A percentile compares a stretch with the other conserved stretches of the same genome.
Evolutionary conservation across 2,797 vertebrate genomes (phyloP).

Genomic region (Falco columbarius): DNA sequence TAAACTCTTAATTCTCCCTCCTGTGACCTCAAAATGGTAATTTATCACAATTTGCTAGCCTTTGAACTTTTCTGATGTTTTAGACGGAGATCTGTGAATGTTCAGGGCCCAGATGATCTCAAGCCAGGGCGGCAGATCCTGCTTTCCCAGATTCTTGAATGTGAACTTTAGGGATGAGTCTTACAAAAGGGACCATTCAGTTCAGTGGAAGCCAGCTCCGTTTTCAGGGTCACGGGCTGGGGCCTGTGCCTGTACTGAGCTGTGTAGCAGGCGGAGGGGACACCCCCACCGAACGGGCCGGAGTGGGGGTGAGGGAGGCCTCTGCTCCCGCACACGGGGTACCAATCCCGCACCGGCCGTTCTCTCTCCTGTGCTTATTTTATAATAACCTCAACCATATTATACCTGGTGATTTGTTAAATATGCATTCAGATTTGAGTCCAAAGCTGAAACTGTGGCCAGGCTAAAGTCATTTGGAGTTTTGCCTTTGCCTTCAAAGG

Average conservation of each 20-base stretch:
- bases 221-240: not conserved
- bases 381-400: not conserved
- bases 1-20: constrained; percentile 17
- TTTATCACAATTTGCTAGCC: not conserved
- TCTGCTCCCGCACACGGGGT: not conserved
- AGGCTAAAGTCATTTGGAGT: not conserved
- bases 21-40: not conserved
- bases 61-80: not conserved
- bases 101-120: not conserved
- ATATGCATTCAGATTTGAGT: constrained; percentile 28
- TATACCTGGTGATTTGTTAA: constrained; percentile 14
- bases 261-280: not conserved
- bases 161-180: not conserved
- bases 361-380: not conserved
- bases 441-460: constrained; percentile 4
- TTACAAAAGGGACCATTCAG: not conserved
- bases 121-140: not conserved
- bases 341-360: not conserved
- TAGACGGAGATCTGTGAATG: not conserved
- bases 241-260: not conserved
- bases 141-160: not conserved
- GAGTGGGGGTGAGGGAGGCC: not conserved
- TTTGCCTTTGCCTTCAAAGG: constrained; percentile 52
- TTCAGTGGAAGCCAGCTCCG: not conserved
- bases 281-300: not conserved